These are phyloP conservation scores for Nasonia oneida DNA, from an alignment of 2,888 invertebrate genomes.

Conservation along the genomic window DNA sequence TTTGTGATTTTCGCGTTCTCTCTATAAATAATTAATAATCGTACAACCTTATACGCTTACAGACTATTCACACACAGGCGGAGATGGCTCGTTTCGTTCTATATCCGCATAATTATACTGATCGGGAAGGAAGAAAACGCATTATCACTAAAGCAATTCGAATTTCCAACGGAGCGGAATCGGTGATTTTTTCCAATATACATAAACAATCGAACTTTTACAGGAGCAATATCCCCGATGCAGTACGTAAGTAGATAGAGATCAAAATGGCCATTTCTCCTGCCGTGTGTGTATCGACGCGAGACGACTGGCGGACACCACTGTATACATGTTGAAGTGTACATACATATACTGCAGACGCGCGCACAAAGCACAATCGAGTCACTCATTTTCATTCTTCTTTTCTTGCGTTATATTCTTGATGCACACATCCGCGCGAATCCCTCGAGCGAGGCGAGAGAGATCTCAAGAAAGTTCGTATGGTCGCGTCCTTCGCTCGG, in stretches of 20 bases:
- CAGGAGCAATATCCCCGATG: background rate
- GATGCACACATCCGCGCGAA: background rate
- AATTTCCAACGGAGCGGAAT: background rate
- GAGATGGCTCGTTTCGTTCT: background rate
- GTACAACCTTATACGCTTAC: background rate
- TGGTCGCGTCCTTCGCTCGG: background rate
- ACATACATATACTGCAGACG: slow-evolving; percentile 6
- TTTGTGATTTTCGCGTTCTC: background rate
- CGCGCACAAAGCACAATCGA: slow-evolving; percentile 11
- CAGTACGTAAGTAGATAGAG: background rate
- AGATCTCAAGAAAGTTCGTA: slow-evolving; percentile 23
- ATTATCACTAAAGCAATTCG: background rate
- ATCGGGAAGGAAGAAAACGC: no score
- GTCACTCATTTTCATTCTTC: background rate
- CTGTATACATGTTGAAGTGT: background rate
- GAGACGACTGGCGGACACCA: background rate
- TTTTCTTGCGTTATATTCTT: background rate
- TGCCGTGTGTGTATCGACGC: background rate
- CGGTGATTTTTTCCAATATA: background rate
- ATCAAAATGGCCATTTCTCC: background rate
- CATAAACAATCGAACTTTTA: background rate
- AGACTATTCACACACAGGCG: background rate
- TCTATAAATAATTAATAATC: background rate
- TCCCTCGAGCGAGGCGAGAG: slow-evolving; percentile 13
- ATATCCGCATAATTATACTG: background rate